Base-by-base conservation (phyloP, 2,113 vertebrate species). In the Larimichthys polyactis region DNA sequence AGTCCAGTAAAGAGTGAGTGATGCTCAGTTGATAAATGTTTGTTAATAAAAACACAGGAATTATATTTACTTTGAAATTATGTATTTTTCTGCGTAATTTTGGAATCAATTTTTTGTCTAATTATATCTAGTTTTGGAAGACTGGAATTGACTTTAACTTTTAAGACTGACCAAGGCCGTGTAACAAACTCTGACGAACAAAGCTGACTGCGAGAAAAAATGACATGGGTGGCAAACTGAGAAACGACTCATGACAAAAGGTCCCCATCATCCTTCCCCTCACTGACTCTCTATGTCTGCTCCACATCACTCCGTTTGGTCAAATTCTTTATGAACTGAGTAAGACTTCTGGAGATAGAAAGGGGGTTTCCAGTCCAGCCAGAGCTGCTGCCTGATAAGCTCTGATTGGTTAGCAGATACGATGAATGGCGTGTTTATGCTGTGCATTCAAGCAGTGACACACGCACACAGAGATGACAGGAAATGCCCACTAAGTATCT, bases 281-380 rank as follows among this genome's bases (percentile, higher is more conserved):
- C 19, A 51, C 36, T 40, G 44, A 36, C 17, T 52, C 36, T 71
- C 5, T 57, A 32, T 74, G 14, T 16, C 59, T 22, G 22, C 8
- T 36, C 62, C 57, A 64, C 68, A 36, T 72, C 75, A 58, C 43
- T 67, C 57, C 19, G 3, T 79, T 74, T 40, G 64, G 78, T 60
- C 36, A 82, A 83, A 93, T 92, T 90, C 89, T 79, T 90, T 46
- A 54, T 60, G 79, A 54, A 40, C 12, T 88, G 81, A 72, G 70
- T 90, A 86, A 92, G 49, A n/a, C 65, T 43, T 84, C 11, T 57
- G 46, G 20, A 77, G 29, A 65, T 14, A 12, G 44, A 44, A 11
- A 51, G 93, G 93, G 93, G 82, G 84, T 91, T 93, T 94, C 91
- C 93, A 89, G 62, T 14, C 10, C 19, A 16, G 10, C 14, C 69